Evolutionary conservation across 2,797 vertebrate genomes (phyloP).

Genomic region (Betta splendens): DNA sequence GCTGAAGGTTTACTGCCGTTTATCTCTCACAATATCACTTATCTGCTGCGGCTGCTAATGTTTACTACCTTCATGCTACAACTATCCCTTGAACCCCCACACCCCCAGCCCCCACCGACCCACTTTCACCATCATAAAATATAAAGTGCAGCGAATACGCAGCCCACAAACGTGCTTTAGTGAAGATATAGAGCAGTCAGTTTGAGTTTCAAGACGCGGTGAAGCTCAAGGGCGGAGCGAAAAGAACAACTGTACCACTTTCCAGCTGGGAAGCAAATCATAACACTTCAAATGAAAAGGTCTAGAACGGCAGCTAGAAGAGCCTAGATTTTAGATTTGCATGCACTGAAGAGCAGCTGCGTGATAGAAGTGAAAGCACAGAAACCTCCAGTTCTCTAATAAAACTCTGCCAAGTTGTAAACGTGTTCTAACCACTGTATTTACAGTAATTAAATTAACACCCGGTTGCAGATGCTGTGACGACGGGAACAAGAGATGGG

Average conservation of each 20-base stretch:
- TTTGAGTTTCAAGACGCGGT: constrained; percentile 7
- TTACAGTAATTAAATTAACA: constrained; percentile 1
- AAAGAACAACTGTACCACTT: not conserved
- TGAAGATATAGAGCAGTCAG: not conserved
- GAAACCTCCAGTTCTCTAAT: not conserved
- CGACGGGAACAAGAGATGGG: constrained; percentile 5
- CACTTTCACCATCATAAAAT: constrained; percentile 67
- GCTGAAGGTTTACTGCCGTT: not conserved
- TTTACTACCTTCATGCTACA: constrained; percentile 3
- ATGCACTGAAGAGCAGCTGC: not conserved
- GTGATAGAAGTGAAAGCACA: constrained; percentile 2
- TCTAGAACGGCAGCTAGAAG: no score
- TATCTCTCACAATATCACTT: not conserved
- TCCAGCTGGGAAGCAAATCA: constrained; percentile 1
- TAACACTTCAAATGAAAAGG: not conserved
- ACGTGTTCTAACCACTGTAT: not conserved
- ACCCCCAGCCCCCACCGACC: constrained; percentile 55
- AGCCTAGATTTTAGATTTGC: no score
- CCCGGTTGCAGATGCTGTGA: not conserved
- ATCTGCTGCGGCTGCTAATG: constrained; percentile 8
- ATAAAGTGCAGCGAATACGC: constrained; percentile 42
- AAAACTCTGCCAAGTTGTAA: not conserved
- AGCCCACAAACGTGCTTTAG: constrained; percentile 9
- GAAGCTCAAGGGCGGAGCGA: not conserved
- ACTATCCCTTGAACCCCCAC: constrained; percentile 9